phyloP scores from a whole-genome alignment of 1,140 invertebrate species.

The Lethocerus indicus region DNA sequence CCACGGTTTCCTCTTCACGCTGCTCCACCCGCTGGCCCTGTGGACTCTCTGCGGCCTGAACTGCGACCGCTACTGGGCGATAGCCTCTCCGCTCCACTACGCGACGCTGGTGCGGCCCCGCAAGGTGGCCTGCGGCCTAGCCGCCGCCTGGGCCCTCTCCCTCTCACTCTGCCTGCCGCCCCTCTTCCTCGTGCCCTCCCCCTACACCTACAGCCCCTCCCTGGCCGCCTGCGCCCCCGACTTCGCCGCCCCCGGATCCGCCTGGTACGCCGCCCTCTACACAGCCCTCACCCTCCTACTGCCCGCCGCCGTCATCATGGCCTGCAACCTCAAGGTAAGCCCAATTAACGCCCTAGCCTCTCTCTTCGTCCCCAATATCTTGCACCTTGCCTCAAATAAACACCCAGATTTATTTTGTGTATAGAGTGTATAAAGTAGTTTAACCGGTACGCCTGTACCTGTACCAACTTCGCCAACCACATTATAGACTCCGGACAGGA shows the following conservation, averaged over 20 bases:
- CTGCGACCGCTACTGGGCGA: slow-evolving; percentile 46
- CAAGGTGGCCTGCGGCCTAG: slow-evolving; percentile 32
- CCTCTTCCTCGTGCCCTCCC: slow-evolving; percentile 26
- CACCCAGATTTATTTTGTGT: no score
- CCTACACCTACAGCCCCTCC: slow-evolving; percentile 33
- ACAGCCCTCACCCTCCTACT: slow-evolving; percentile 42
- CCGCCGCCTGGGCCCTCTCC: slow-evolving; percentile 29
- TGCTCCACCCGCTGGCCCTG: slow-evolving; percentile 52
- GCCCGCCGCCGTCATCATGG: slow-evolving; percentile 45
- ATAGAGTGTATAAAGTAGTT: no score
- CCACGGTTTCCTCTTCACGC: slow-evolving; percentile 43
- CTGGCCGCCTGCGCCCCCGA: slow-evolving; percentile 44
- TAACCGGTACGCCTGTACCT: no score
- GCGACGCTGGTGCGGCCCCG: slow-evolving; percentile 47
- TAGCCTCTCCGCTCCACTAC: slow-evolving; percentile 58
- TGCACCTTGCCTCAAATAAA: no score
- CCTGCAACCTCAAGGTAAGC: slow-evolving; percentile 48
- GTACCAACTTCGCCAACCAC: no score
- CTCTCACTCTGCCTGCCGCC: slow-evolving; percentile 27
- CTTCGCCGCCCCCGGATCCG: slow-evolving; percentile 33
- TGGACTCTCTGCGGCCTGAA: slow-evolving; percentile 67
- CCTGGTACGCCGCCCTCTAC: slow-evolving; percentile 44
- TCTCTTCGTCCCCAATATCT: no score
- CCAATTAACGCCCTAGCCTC: no score
- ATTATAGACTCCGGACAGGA: no score